Percentiles rank a stretch among this genome's conserved stretches.
These are phyloP conservation scores for Hylia prasina DNA, from an alignment of 2,113 vertebrate genomes.

Conservation along the genomic window DNA sequence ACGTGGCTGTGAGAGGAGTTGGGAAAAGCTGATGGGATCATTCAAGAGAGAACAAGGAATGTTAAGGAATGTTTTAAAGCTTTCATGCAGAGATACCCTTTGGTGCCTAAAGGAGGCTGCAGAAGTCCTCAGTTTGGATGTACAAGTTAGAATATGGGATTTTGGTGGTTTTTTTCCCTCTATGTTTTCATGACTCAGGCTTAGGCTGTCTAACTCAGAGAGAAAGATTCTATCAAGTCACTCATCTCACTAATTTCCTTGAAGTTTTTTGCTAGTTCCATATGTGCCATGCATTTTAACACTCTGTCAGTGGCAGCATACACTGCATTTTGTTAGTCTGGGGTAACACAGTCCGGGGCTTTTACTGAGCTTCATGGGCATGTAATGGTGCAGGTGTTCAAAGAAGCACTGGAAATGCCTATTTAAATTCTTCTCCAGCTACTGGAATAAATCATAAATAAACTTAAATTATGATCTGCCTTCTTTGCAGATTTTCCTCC, in stretches of 20 bases:
- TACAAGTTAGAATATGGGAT: neutral
- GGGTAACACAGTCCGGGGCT: neutral
- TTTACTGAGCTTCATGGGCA: neutral
- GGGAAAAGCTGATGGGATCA: neutral
- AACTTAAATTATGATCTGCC: slow-evolving; percentile 48
- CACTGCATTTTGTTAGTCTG: neutral
- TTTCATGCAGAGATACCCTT: neutral
- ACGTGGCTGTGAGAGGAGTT: rapidly evolving
- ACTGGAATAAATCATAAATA: slow-evolving; percentile 46
- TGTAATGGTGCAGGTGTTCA: neutral
- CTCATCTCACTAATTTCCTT: neutral
- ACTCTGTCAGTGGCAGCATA: neutral
- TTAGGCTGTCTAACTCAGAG: neutral
- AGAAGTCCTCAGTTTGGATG: neutral
- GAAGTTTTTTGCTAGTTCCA: neutral
- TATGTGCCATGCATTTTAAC: neutral
- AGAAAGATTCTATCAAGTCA: neutral
- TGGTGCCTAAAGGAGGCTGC: neutral
- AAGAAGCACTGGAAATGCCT: neutral
- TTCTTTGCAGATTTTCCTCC: neutral
- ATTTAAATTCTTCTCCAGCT: slow-evolving; percentile 41
- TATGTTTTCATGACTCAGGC: neutral
- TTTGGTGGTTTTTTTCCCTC: neutral
- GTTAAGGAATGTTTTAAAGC: neutral
- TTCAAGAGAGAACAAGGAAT: neutral